A percentile compares a stretch with the other conserved stretches of the same genome.
These are phyloP conservation scores for Ammospiza nelsoni DNA, from an alignment of 2,113 vertebrate genomes.

Conservation along the genomic window DNA sequence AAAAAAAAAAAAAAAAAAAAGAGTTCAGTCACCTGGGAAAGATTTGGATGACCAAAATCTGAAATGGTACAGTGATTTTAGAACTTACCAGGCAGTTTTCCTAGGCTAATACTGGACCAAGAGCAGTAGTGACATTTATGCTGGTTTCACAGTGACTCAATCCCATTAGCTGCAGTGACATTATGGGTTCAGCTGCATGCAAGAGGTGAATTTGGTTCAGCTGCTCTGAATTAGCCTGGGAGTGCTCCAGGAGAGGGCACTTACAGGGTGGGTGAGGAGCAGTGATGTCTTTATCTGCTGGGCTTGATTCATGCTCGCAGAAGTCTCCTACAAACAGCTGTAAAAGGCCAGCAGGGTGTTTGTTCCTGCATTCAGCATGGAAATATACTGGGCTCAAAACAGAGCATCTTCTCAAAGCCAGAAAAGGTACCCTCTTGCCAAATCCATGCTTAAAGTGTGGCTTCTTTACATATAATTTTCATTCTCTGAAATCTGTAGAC, in stretches of 20 bases:
- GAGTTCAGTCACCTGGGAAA: neutral
- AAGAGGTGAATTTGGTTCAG: neutral
- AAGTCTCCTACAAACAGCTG: neutral
- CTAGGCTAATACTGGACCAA: neutral
- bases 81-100: neutral
- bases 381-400: neutral
- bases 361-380: neutral
- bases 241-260: neutral
- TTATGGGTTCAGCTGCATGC: neutral
- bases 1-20: neutral
- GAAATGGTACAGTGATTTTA: neutral
- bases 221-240: conserved; percentile 6
- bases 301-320: neutral
- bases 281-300: neutral
- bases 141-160: conserved; percentile 11
- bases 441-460: neutral
- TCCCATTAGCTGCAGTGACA: neutral
- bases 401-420: neutral
- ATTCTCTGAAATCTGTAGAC: neutral
- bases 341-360: neutral
- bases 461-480: neutral
- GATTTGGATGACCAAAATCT: neutral
- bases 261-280: neutral
- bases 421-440: neutral
- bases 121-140: neutral